A percentile compares a stretch with the other conserved stretches of the same genome.
phyloP scores from a whole-genome alignment of 2,888 invertebrate genomes.

The Microctonus brassicae region DNA sequence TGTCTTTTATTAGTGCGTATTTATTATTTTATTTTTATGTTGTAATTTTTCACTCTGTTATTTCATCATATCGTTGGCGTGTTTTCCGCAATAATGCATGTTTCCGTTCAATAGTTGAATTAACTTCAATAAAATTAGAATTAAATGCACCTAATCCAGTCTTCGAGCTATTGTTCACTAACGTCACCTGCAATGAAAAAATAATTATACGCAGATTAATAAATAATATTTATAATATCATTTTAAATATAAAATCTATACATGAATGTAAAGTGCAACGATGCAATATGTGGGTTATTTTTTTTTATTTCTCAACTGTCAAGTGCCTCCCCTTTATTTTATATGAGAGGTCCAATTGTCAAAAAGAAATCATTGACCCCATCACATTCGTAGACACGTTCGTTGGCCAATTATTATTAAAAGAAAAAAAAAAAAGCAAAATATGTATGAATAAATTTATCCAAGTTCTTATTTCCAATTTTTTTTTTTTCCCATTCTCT shows the following conservation, averaged over 20 bases:
- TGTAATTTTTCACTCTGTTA: slow-evolving; percentile 3
- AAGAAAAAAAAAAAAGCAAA: slow-evolving; percentile 41
- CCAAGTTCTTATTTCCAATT: neutral
- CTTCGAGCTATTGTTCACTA: slow-evolving; percentile 75
- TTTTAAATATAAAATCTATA: too few species aligned
- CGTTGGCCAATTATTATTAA: slow-evolving; percentile 45
- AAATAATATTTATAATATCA: too few species aligned
- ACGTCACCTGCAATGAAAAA: slow-evolving; percentile 72
- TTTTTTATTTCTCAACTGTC: neutral
- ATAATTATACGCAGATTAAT: neutral
- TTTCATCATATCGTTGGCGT: slow-evolving; percentile 65
- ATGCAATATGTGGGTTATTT: slow-evolving; percentile 14
- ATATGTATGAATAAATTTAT: slow-evolving; percentile 49
- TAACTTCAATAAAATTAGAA: slow-evolving; percentile 51
- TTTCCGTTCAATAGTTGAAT: slow-evolving; percentile 61
- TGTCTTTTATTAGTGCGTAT: neutral
- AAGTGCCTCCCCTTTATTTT: neutral
- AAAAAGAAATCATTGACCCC: slow-evolving; percentile 34
- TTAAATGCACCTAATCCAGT: slow-evolving; percentile 75
- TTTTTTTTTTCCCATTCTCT: neutral
- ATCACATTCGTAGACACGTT: slow-evolving; percentile 49
- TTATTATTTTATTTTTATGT: neutral
- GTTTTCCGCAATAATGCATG: slow-evolving; percentile 68
- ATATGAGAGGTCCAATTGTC: slow-evolving; percentile 37
- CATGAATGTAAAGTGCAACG: slow-evolving; percentile 15